These are phyloP conservation scores for Phoebastria nigripes DNA, from an alignment of 2,797 vertebrate species.

Conservation along the genomic window DNA sequence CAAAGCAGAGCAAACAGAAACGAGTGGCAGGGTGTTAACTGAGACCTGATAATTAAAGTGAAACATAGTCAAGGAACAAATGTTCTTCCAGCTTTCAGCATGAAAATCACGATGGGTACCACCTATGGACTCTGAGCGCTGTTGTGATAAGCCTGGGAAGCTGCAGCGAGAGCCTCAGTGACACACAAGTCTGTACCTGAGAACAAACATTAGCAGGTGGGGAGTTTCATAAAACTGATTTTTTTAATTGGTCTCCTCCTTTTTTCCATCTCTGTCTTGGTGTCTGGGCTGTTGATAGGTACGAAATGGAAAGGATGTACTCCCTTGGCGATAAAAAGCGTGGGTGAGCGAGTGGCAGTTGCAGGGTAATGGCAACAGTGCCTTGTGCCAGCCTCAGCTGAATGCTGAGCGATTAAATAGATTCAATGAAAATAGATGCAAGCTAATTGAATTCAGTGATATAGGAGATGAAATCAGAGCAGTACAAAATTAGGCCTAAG, in stretches of 20 bases:
- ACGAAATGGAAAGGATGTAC: neutral
- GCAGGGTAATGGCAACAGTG: neutral
- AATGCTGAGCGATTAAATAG: neutral
- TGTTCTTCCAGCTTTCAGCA: neutral
- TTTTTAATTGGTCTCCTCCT: neutral
- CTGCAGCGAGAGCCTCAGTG: neutral
- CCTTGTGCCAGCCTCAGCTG: neutral
- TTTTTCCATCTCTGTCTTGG: neutral
- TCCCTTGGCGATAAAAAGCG: neutral
- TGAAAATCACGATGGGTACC: neutral
- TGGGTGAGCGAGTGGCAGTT: accelerated
- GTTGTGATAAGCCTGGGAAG: neutral
- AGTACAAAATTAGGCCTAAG: neutral
- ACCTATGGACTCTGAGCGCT: accelerated
- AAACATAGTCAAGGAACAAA: neutral
- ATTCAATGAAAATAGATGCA: constrained; percentile 15
- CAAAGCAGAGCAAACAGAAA: constrained; percentile 10
- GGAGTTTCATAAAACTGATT: neutral
- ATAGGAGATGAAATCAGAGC: neutral
- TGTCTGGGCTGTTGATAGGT: neutral
- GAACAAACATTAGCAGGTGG: neutral
- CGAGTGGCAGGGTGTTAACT: constrained; percentile 31
- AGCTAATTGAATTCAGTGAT: constrained; percentile 23
- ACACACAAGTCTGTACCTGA: neutral
- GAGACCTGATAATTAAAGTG: constrained; percentile 30